phyloP scores from a whole-genome alignment of 2,113 vertebrate species.

The Meleagris gallopavo region DNA sequence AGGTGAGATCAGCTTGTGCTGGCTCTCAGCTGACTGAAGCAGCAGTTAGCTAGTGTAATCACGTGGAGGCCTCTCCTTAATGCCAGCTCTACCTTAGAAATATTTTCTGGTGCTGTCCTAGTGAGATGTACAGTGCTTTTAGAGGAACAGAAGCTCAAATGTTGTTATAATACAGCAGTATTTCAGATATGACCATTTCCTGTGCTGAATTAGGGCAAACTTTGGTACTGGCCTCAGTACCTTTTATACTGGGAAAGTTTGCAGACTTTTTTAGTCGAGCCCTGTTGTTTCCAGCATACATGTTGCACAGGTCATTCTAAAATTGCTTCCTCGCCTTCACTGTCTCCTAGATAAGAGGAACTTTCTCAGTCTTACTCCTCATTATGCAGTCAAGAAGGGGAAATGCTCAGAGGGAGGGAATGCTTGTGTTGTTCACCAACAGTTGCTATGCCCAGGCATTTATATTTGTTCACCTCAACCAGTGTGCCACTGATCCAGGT shows the following conservation, averaged over 20 bases:
- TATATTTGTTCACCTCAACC: not conserved
- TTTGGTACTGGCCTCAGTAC: not conserved
- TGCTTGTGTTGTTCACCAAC: not conserved
- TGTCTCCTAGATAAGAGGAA: not conserved
- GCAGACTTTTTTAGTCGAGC: not conserved
- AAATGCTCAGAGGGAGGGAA: too few species aligned
- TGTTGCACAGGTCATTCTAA: not conserved
- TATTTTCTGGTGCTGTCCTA: not conserved
- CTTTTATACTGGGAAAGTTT: not conserved
- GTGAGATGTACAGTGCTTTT: not conserved
- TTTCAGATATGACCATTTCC: not conserved
- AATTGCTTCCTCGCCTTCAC: not conserved
- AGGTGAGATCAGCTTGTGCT: constrained; percentile 4
- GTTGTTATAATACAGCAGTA: not conserved
- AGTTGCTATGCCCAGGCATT: not conserved
- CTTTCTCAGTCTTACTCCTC: not conserved
- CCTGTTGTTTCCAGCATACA: not conserved
- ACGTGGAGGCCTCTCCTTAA: not conserved
- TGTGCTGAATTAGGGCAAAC: not conserved
- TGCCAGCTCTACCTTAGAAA: not conserved
- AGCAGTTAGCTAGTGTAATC: not conserved
- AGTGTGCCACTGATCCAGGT: not conserved
- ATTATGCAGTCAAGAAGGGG: not conserved
- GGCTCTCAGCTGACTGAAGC: not conserved
- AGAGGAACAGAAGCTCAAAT: not conserved